A percentile compares a stretch with the other conserved stretches of the same genome.
These are phyloP conservation scores for Ptilonorhynchus violaceus DNA, from an alignment of 2,113 vertebrate species.

Conservation along the genomic window DNA sequence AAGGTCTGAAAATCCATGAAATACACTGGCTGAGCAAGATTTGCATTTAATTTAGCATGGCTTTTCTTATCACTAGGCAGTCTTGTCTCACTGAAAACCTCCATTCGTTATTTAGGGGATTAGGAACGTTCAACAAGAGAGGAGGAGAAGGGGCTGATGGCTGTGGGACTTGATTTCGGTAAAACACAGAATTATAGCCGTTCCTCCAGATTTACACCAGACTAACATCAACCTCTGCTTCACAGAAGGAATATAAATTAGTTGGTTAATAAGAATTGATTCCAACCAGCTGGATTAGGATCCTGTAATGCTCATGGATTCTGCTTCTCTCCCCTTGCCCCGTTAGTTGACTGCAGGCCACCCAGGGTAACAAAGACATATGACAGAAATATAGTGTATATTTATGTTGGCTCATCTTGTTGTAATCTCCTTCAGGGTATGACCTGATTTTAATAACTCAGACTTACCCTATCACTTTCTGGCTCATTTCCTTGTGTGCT, in stretches of 20 bases:
- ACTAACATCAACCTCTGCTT: neutral
- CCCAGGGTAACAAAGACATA: slow-evolving; percentile 36
- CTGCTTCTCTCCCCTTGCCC: neutral
- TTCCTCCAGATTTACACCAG: neutral
- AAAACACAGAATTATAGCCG: neutral
- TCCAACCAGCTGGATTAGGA: neutral
- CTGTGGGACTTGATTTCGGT: neutral
- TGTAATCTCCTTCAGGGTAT: slow-evolving; percentile 20
- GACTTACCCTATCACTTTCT: slow-evolving; percentile 39
- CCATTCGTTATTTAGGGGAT: neutral
- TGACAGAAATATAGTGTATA: slow-evolving; percentile 6
- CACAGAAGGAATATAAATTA: neutral
- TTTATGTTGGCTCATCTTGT: slow-evolving; percentile 28
- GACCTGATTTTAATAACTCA: slow-evolving; percentile 34
- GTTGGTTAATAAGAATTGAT: neutral
- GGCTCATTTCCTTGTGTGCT: slow-evolving; percentile 9
- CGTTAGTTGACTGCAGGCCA: slow-evolving; percentile 38
- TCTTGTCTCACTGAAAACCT: neutral
- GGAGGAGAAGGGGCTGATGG: neutral
- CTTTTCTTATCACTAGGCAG: neutral
- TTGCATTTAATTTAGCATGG: neutral
- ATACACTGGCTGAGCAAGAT: neutral
- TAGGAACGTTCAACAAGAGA: neutral
- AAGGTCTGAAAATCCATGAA: slow-evolving; percentile 15
- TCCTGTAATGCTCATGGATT: neutral